phyloP scores from a whole-genome alignment of 2,113 vertebrate species.

The Atrichornis clamosus region DNA sequence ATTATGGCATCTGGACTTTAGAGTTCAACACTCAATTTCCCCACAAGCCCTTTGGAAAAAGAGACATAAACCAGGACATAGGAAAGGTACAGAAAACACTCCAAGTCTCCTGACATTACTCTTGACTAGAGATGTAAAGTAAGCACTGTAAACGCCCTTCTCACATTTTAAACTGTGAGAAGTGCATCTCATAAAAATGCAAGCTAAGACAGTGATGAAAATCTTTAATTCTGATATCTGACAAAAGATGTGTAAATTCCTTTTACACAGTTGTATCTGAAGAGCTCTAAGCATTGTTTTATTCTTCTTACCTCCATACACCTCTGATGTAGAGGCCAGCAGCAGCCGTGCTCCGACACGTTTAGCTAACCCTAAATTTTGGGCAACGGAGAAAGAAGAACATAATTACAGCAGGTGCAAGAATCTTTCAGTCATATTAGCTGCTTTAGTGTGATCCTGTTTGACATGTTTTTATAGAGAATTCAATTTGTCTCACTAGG shows the following conservation, averaged over 20 bases:
- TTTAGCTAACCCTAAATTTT: constrained; percentile 87
- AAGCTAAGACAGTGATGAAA: background rate
- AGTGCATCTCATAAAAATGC: background rate
- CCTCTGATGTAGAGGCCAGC: constrained; percentile 94
- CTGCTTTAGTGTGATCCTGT: background rate
- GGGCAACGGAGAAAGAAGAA: background rate
- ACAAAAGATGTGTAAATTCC: background rate
- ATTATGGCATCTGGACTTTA: background rate
- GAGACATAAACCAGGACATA: fast-evolving
- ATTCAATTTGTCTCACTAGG: background rate
- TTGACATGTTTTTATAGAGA: background rate
- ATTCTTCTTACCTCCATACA: constrained; percentile 90
- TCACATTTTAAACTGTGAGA: background rate
- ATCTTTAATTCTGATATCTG: background rate
- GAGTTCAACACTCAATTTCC: background rate
- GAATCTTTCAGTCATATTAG: background rate
- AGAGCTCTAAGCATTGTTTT: background rate
- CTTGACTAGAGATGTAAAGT: background rate
- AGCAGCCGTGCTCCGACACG: constrained; percentile 94
- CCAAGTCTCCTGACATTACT: background rate
- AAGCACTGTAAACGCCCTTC: background rate
- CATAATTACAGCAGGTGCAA: background rate
- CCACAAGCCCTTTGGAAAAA: background rate
- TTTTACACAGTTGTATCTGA: background rate
- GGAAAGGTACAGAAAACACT: background rate